These are phyloP conservation scores for Enchytraeus crypticus DNA, from an alignment of 2,888 invertebrate species.

Conservation along the genomic window DNA sequence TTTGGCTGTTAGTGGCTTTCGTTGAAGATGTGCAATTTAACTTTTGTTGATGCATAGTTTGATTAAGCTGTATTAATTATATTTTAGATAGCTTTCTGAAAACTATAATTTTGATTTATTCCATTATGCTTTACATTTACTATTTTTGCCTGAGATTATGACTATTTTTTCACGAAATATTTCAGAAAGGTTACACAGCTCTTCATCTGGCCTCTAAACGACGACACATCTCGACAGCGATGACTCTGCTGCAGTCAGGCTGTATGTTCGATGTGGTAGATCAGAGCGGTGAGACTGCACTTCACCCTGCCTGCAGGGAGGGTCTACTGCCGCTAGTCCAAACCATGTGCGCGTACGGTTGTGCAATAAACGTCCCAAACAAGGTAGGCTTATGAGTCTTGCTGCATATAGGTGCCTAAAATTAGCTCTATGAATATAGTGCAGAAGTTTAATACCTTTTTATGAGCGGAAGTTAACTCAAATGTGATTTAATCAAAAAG, in stretches of 20 bases:
- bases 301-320: conserved; percentile 57
- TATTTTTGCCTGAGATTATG: too few species aligned
- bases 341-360: conserved; percentile 48
- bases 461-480: too few species aligned
- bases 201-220: conserved; percentile 58
- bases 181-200: conserved; percentile 51
- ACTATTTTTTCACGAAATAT: not conserved
- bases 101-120: too few species aligned
- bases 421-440: too few species aligned
- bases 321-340: conserved; percentile 51
- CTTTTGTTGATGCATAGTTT: not conserved
- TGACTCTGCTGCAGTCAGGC: conserved; percentile 57
- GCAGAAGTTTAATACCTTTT: too few species aligned
- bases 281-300: conserved; percentile 56
- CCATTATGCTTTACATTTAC: too few species aligned
- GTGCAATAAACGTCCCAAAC: conserved; percentile 50
- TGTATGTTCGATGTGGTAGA: conserved; percentile 61
- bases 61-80: too few species aligned
- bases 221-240: conserved; percentile 55
- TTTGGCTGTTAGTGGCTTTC: not conserved
- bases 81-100: not conserved
- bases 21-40: not conserved
- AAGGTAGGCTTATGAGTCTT: conserved; percentile 42
- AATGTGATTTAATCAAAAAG: too few species aligned
- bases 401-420: not conserved